phyloP scores from a whole-genome alignment of 2,888 invertebrate species.

The Drosophila nr. medialis region DNA sequence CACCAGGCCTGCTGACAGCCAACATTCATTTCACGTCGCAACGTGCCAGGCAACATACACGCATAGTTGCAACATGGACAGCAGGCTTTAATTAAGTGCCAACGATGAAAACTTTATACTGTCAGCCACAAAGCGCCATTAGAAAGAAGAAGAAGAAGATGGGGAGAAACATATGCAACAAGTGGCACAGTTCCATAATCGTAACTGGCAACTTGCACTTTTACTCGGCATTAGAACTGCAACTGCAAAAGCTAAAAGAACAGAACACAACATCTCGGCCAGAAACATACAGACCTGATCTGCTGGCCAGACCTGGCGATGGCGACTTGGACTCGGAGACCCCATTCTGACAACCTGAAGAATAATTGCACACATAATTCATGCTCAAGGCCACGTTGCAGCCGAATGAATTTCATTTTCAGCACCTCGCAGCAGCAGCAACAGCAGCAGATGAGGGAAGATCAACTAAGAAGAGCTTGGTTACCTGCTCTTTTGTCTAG shows the following conservation, averaged over 20 bases:
- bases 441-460: not conserved
- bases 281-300: constrained; percentile 3
- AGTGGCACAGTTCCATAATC: constrained; percentile 76
- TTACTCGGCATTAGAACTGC: constrained; percentile 60
- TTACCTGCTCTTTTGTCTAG: constrained; percentile 65
- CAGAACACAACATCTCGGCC: constrained; percentile 18
- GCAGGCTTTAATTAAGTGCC: constrained; percentile 76
- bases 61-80: constrained; percentile 76
- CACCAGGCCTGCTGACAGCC: constrained; percentile 66
- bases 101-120: constrained; percentile 13
- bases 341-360: constrained; percentile 67
- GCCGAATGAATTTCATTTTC: constrained; percentile 75
- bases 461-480: constrained; percentile 29
- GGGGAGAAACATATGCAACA: constrained; percentile 35
- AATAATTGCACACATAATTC: constrained; percentile 81
- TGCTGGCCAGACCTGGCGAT: not conserved
- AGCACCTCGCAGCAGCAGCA: constrained; percentile 58
- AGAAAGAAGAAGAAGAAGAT: constrained; percentile 55
- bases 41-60: constrained; percentile 34
- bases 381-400: constrained; percentile 77
- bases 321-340: not conserved
- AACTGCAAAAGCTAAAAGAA: constrained; percentile 2
- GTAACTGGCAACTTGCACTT: constrained; percentile 70
- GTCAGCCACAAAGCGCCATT: constrained; percentile 49
- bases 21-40: constrained; percentile 72